A percentile compares a stretch with the other conserved stretches of the same genome.
These are phyloP conservation scores for Gadus macrocephalus DNA, from an alignment of 2,113 vertebrate genomes.

Conservation along the genomic window DNA sequence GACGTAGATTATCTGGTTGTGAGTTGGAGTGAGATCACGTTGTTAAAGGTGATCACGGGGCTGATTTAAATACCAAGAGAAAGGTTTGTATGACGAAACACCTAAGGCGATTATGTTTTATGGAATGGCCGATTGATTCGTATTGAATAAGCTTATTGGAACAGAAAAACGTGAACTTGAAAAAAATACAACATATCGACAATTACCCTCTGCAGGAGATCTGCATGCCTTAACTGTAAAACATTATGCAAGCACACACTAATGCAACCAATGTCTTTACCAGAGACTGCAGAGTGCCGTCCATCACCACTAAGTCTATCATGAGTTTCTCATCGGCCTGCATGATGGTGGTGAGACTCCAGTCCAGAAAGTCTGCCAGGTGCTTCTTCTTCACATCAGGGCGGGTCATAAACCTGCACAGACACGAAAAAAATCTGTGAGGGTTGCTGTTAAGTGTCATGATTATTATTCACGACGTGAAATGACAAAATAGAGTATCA, in stretches of 20 bases:
- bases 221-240: not conserved
- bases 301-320: constrained; percentile 75
- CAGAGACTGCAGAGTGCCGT: constrained; percentile 89
- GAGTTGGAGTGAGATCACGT: too few species aligned
- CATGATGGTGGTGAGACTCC: constrained; percentile 80
- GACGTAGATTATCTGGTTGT: too few species aligned
- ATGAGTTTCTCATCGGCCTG: constrained; percentile 75
- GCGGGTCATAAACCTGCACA: constrained; percentile 86
- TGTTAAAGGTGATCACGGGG: too few species aligned
- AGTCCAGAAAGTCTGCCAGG: constrained; percentile 87
- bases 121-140: too few species aligned
- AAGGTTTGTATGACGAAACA: too few species aligned
- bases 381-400: constrained; percentile 86
- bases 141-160: not conserved
- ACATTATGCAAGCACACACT: not conserved
- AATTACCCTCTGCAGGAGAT: too few species aligned
- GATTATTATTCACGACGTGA: too few species aligned
- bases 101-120: too few species aligned
- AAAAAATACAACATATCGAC: constrained; percentile 28
- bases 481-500: too few species aligned
- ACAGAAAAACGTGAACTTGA: constrained; percentile 25
- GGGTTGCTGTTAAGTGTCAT: too few species aligned
- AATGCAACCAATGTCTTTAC: constrained; percentile 61
- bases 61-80: too few species aligned
- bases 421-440: constrained; percentile 9